Evolutionary conservation across 2,888 invertebrate species (phyloP).

Genomic region (Melinaea marsaeus): DNA sequence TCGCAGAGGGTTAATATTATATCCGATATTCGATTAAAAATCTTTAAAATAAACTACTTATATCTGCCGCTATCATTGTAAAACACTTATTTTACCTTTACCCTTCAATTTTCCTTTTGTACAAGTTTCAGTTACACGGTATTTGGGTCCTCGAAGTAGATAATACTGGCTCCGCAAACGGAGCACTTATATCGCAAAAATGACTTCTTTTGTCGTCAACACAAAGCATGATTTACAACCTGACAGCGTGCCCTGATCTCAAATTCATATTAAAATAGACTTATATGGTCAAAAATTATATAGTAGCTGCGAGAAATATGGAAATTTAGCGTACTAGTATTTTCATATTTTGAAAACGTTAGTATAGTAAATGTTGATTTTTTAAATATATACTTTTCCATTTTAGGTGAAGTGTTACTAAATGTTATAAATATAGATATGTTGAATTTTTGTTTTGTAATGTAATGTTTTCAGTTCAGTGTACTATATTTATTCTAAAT

Average conservation of each 20-base stretch:
- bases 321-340: neutral
- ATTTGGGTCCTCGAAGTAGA: slow-evolving; percentile 9
- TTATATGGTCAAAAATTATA: slow-evolving; percentile 26
- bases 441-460: no score
- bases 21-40: no score
- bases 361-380: no score
- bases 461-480: no score
- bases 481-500: no score
- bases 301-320: slow-evolving; percentile 10
- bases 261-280: slow-evolving; percentile 37
- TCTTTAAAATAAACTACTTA: no score
- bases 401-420: no score
- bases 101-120: neutral
- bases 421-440: no score
- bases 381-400: no score
- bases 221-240: slow-evolving; percentile 71
- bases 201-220: slow-evolving; percentile 68
- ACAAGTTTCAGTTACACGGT: neutral
- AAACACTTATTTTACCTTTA: neutral
- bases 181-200: slow-evolving; percentile 64
- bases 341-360: neutral
- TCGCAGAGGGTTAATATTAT: no score
- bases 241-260: slow-evolving; percentile 33
- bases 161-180: slow-evolving; percentile 42
- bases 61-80: no score